Base-by-base conservation (phyloP, 2,888 invertebrate genomes). In the Ophioninae sp. region DNA sequence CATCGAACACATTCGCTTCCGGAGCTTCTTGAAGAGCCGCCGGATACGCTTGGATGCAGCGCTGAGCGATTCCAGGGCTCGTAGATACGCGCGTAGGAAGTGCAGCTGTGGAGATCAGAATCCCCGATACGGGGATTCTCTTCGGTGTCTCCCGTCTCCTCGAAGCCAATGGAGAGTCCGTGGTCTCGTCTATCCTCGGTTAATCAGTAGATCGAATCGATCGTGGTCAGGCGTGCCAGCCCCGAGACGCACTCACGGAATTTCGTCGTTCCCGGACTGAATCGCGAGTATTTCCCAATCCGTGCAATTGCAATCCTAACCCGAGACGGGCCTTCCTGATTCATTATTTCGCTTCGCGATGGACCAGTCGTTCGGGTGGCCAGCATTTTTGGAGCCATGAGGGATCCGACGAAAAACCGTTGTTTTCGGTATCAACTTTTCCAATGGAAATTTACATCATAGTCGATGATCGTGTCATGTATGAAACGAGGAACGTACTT, bases 181-280 rank as follows among this genome's bases (percentile, higher is more conserved):
- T 67, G 76, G 76, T 65, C 59, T 67, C 41, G 57, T 74, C 59
- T 37, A 37, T 65, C 59, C 62, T 59, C 44, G 50, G 75, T 50
- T 82, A 82, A 82, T 82, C 82, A 79, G 79, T 70, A 79, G 75
- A 75, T 79, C 79, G 75, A 72, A 79, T 74, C 82, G 65, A 57
- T 82, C 65, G 75, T 20, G 75, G 70, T 79, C 82, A 79, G 65
- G 39, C 82, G 41, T 20, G 37, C 44, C n/a, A 56, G 70, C 74
- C 67, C 0, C 69, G 61, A 44, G 59, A 82, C 57, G 64, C 64
- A 62, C 41, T 78, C 59, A 69, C 68, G 73, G 73, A 73, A 69
- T 78, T 56, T 56, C 78, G 57, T 72, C 59, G 64, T 62, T 56
- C 37, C 78, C 70, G 64, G 76, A 72, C 50, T 20, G 65, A 64